These are phyloP conservation scores for Caerostris extrusa DNA, from an alignment of 1,140 invertebrate species.

Conservation along the genomic window DNA sequence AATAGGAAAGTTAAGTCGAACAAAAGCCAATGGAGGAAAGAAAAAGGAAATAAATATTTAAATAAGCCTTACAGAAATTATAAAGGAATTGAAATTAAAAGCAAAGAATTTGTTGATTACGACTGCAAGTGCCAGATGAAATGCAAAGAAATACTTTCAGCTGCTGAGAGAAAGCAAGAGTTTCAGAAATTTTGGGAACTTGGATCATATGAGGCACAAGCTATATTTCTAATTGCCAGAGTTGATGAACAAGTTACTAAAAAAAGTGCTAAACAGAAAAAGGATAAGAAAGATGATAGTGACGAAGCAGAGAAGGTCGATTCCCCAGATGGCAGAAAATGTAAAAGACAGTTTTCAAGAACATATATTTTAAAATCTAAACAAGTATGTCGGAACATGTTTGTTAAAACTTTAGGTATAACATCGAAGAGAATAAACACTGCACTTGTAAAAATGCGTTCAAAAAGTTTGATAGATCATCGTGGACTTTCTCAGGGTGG, in stretches of 20 bases:
- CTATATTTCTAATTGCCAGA: slow-evolving; percentile 68
- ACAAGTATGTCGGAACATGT: slow-evolving; percentile 71
- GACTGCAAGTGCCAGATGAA: slow-evolving; percentile 70
- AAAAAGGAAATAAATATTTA: slow-evolving; percentile 71
- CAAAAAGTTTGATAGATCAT: slow-evolving; percentile 69
- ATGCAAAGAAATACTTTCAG: slow-evolving; percentile 56
- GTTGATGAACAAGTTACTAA: slow-evolving; percentile 70
- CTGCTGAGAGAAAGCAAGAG: slow-evolving; percentile 59
- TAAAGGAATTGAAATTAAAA: slow-evolving; percentile 72
- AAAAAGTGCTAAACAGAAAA: slow-evolving; percentile 64
- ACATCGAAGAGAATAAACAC: slow-evolving; percentile 73
- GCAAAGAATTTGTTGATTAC: slow-evolving; percentile 73
- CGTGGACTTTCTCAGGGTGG: slow-evolving; percentile 70
- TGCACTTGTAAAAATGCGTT: slow-evolving; percentile 69
- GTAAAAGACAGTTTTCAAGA: slow-evolving; percentile 70
- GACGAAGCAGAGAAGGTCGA: neutral
- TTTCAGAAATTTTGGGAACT: slow-evolving; percentile 73
- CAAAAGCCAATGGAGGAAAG: slow-evolving; percentile 73
- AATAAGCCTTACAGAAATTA: slow-evolving; percentile 74
- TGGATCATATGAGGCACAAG: slow-evolving; percentile 72
- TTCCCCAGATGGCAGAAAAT: slow-evolving; percentile 27
- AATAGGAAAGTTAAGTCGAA: slow-evolving; percentile 48
- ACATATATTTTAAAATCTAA: slow-evolving; percentile 75
- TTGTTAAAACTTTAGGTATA: slow-evolving; percentile 71
- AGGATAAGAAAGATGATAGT: slow-evolving; percentile 61